phyloP scores from a whole-genome alignment of 2,113 vertebrate genomes.

The Oxyruncus cristatus region DNA sequence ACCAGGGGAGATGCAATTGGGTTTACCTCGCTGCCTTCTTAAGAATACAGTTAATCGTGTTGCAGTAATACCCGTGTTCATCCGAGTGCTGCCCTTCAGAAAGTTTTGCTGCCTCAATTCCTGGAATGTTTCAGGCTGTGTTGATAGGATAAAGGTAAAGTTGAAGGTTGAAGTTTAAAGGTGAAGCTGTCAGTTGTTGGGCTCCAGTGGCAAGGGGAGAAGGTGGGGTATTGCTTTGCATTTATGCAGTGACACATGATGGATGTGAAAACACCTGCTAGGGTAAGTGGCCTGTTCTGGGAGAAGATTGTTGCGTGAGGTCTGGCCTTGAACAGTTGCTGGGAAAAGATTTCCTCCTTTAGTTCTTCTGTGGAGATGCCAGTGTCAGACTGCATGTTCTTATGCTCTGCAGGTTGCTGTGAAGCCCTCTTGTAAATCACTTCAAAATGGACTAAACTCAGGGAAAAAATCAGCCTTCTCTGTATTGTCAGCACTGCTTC shows the following conservation, averaged over 20 bases:
- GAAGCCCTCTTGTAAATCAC: neutral
- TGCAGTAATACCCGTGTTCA: neutral
- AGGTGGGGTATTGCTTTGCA: neutral
- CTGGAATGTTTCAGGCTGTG: neutral
- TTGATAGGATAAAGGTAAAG: neutral
- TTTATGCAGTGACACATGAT: neutral
- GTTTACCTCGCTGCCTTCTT: neutral
- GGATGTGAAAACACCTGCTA: neutral
- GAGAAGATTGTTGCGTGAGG: neutral
- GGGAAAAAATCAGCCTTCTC: neutral
- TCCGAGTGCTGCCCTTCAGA: neutral
- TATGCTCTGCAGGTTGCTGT: neutral
- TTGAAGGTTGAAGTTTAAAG: neutral
- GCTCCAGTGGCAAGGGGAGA: neutral
- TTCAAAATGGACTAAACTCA: neutral
- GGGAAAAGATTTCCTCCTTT: neutral
- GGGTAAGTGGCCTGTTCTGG: neutral
- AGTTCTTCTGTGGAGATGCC: neutral
- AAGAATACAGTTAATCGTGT: neutral
- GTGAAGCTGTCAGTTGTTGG: neutral
- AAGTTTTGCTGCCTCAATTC: neutral
- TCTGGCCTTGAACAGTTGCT: neutral
- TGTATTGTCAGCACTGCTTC: neutral
- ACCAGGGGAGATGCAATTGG: neutral
- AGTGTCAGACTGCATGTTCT: fast-evolving